A percentile compares a stretch with the other conserved stretches of the same genome.
Evolutionary conservation across 2,797 vertebrate species (phyloP).

Genomic region (Gymnothorax javanicus): DNA sequence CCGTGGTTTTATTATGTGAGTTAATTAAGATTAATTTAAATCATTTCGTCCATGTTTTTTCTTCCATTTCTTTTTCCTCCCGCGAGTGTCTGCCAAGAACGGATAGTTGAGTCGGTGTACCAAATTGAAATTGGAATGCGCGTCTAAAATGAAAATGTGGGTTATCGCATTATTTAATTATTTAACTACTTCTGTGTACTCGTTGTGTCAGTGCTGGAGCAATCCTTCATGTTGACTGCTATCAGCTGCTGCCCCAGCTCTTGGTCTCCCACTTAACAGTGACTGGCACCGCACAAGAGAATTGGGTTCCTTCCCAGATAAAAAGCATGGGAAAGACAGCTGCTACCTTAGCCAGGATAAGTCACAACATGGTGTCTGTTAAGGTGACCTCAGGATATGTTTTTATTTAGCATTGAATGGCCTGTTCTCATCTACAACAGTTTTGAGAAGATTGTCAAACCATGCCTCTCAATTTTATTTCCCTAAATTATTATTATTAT

Average conservation of each 20-base stretch:
- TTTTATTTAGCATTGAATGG: neutral
- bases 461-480: neutral
- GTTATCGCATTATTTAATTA: neutral
- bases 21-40: conserved; percentile 23
- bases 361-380: neutral
- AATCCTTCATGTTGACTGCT: neutral
- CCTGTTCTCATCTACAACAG: neutral
- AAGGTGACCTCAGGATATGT: neutral
- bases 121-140: neutral
- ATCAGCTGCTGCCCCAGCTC: neutral
- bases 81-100: neutral
- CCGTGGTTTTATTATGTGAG: conserved; percentile 4
- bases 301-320: neutral
- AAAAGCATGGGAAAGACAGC: neutral
- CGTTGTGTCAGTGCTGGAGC: neutral
- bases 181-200: neutral
- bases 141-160: neutral
- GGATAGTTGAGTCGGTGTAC: neutral
- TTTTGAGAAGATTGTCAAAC: neutral
- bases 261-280: neutral
- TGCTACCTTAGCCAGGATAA: neutral
- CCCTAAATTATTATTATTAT: neutral
- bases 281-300: neutral
- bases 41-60: conserved; percentile 1
- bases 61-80: neutral